These are phyloP conservation scores for Pagrus major DNA, from an alignment of 2,113 vertebrate species.

Conservation along the genomic window DNA sequence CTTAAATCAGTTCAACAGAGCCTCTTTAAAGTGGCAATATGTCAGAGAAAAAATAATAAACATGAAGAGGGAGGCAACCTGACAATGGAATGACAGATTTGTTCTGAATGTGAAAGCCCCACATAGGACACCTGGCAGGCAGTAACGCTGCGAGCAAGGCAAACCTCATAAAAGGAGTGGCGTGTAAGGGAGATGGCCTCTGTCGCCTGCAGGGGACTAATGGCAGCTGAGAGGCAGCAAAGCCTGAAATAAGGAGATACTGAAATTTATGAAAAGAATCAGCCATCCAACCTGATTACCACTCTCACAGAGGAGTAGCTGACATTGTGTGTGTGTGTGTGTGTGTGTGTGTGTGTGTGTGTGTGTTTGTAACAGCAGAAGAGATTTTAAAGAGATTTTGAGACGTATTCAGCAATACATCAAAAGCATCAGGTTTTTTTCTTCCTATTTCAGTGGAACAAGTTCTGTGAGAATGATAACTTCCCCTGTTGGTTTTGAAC, in stretches of 20 bases:
- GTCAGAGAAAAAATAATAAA: constrained; percentile 61
- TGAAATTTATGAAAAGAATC: constrained; percentile 81
- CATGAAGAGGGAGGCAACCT: constrained; percentile 51
- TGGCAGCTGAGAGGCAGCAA: constrained; percentile 78
- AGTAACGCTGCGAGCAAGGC: constrained; percentile 60
- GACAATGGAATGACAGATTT: constrained; percentile 67
- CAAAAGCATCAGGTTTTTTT: constrained; percentile 34
- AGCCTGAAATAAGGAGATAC: constrained; percentile 82
- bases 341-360: constrained; percentile 21
- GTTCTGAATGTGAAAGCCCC: constrained; percentile 64
- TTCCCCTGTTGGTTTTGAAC: constrained; percentile 22
- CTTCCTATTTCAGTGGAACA: constrained; percentile 16
- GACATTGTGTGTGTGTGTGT: constrained; percentile 9
- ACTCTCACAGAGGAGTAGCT: constrained; percentile 49
- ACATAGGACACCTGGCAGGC: constrained; percentile 63
- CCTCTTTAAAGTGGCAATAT: constrained; percentile 61
- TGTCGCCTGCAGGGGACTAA: constrained; percentile 73
- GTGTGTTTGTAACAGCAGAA: constrained; percentile 43
- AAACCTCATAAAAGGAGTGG: constrained; percentile 70
- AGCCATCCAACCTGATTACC: constrained; percentile 74
- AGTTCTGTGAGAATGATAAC: constrained; percentile 5
- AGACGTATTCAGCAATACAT: constrained; percentile 21
- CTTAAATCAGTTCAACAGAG: constrained; percentile 60
- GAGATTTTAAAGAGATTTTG: constrained; percentile 42
- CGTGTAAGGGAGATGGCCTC: constrained; percentile 67